Conservation (phyloP, 2,113 vertebrate species). For the Lophura nycthemera region DNA sequence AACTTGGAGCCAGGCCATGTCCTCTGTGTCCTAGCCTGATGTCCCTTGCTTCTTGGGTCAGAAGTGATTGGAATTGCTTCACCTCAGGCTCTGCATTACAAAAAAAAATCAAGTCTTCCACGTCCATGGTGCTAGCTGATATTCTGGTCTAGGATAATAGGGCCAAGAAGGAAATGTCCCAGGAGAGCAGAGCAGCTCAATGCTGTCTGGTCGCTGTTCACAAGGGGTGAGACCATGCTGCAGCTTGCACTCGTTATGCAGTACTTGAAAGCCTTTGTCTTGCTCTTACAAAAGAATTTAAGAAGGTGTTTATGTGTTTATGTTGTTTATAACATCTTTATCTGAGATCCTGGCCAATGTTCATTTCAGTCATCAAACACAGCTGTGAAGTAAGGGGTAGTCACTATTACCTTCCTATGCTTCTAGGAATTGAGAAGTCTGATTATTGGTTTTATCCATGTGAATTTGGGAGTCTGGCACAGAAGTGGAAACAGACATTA, state of each 20-base stretch:
- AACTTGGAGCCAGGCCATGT: fast-evolving
- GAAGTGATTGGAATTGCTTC: not conserved
- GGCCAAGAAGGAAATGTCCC: not conserved
- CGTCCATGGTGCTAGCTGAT: fast-evolving
- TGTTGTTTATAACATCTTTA: not conserved
- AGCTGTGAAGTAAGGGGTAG: not conserved
- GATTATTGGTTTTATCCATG: not conserved
- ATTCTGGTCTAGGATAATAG: slow-evolving; percentile 17
- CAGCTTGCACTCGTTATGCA: not conserved
- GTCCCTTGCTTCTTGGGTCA: not conserved
- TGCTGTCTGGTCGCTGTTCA: not conserved
- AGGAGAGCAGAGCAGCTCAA: not conserved
- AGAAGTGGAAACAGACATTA: not conserved
- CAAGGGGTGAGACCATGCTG: fast-evolving
- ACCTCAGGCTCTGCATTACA: not conserved
- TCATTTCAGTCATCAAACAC: not conserved
- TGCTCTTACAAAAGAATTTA: not conserved
- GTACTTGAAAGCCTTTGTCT: not conserved
- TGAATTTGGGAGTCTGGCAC: slow-evolving; percentile 2
- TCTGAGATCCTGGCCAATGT: not conserved
- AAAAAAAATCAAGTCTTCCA: not conserved
- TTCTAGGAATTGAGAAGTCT: slow-evolving; percentile 14
- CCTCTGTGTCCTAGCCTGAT: not conserved
- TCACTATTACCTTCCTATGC: not conserved
- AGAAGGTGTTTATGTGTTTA: not conserved